Evolutionary conservation across 37 sponge, comb jelly and placozoan species (phyloP), one percentile per base, ranked within the genome.

Genomic region (Ianthella basta): DNA sequence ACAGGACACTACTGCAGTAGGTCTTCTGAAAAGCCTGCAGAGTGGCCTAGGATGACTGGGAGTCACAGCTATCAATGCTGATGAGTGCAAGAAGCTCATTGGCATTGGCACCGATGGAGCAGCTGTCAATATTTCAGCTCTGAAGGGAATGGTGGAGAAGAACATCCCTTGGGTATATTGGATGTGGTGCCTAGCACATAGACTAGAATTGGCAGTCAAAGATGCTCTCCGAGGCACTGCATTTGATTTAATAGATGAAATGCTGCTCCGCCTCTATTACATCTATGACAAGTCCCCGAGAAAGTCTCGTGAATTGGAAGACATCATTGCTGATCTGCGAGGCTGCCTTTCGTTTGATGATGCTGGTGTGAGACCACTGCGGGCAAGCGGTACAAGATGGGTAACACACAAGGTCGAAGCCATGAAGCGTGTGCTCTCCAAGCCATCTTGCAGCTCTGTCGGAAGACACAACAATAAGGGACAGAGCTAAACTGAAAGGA

Each of bases 61-160:
- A 16, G 81, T 91, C 35, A 6, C 64, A 29, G 86, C 25, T 21
- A 19, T 91, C 27, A 53, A 56, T 63, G 82, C 32, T 55, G 74
- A 80, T 12, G 63, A 72, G 29, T 92, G 92, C 80, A 34, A 60
- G 24, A 89, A 60, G 33, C 41, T 92, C 33, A 79, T 92, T 36
- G 90, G 84, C 19, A 60, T 87, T 69, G 90, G 67, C 21, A 89
- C 90, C 38, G 87, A 92, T 83, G 90, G 93, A 59, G 92, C 92
- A n/a, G 27, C 72, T 81, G 56, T 23, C 13, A 41, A 53, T 36
- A 56, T 88, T 79, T 60, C 86, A 88, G 80, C 88, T n/a, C n/a
- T n/a, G n/a, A n/a, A n/a, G n/a, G n/a, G n/a, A n/a, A n/a, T n/a
- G n/a, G n/a, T n/a, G n/a, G n/a, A n/a, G n/a, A n/a, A n/a, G n/a